phyloP scores from a whole-genome alignment of 1,140 invertebrate species.

The Hetaerina americana region DNA sequence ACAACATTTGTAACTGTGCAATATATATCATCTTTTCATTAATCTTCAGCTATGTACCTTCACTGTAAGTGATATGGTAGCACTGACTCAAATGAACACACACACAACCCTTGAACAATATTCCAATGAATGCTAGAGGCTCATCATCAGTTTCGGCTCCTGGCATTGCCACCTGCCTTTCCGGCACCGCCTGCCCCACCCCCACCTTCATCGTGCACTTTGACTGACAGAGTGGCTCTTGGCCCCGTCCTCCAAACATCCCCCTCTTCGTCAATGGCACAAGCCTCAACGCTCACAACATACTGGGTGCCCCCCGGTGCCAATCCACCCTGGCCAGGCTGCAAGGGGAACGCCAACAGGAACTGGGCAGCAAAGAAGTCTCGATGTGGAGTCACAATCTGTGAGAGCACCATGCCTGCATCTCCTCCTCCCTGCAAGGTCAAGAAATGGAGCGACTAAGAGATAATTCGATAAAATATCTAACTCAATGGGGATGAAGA shows the following conservation, averaged over 20 bases:
- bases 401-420: conserved; percentile 37
- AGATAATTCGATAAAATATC: not conserved
- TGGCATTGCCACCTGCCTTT: not conserved
- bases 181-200: not conserved
- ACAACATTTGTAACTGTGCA: too few relatives aligned
- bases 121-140: too few relatives aligned
- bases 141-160: too few relatives aligned
- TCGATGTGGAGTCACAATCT: conserved; percentile 56
- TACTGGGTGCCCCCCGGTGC: conserved; percentile 26
- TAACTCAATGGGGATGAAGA: not conserved
- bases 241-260: conserved; percentile 65
- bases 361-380: conserved; percentile 73
- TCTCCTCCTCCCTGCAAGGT: too few relatives aligned
- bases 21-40: too few relatives aligned
- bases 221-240: conserved; percentile 47
- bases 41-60: too few relatives aligned
- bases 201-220: conserved; percentile 49
- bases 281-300: conserved; percentile 47
- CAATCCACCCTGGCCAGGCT: conserved; percentile 26
- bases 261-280: conserved; percentile 55
- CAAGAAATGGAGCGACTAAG: too few relatives aligned
- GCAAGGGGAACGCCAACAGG: conserved; percentile 41
- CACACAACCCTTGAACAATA: too few relatives aligned
- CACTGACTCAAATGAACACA: too few relatives aligned
- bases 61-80: too few relatives aligned